phyloP scores from a whole-genome alignment of 2,888 invertebrate genomes.

The Octodonta nipae region DNA sequence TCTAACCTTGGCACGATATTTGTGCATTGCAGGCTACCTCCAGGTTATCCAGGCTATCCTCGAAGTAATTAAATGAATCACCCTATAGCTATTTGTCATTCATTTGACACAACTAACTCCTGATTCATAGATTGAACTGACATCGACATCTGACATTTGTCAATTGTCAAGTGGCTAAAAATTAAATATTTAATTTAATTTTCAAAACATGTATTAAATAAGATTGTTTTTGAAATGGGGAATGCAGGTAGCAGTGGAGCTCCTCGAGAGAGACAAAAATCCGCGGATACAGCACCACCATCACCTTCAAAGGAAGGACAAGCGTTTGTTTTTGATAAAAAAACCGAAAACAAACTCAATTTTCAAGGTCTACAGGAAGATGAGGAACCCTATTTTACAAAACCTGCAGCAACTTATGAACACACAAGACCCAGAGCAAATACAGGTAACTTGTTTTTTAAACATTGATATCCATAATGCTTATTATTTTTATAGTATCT shows the following conservation, averaged over 20 bases:
- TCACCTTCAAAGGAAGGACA: conserved; percentile 59
- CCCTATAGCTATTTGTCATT: too few relatives aligned
- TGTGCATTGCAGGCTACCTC: too few relatives aligned
- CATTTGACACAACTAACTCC: too few relatives aligned
- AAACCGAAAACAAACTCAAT: conserved; percentile 50
- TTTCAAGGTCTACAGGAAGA: conserved; percentile 61
- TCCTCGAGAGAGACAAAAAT: conserved; percentile 59
- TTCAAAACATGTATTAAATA: too few relatives aligned
- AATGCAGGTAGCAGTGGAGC: conserved; percentile 66
- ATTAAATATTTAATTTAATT: too few relatives aligned
- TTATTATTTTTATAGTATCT: conserved; percentile 16
- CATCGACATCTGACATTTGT: too few relatives aligned
- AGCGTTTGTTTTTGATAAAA: conserved; percentile 77
- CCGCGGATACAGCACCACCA: conserved; percentile 44
- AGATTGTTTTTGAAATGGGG: too few relatives aligned
- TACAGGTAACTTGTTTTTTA: conserved; percentile 35
- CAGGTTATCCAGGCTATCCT: too few relatives aligned
- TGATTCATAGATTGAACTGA: too few relatives aligned
- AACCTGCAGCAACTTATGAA: conserved; percentile 39
- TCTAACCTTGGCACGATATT: too few relatives aligned
- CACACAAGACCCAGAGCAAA: conserved; percentile 53
- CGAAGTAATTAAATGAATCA: too few relatives aligned
- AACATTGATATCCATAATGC: not conserved
- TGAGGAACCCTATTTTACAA: conserved; percentile 66
- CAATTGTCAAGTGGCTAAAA: too few relatives aligned